phyloP scores from a whole-genome alignment of 2,797 vertebrate species.

The Pelobates cultripes region DNA sequence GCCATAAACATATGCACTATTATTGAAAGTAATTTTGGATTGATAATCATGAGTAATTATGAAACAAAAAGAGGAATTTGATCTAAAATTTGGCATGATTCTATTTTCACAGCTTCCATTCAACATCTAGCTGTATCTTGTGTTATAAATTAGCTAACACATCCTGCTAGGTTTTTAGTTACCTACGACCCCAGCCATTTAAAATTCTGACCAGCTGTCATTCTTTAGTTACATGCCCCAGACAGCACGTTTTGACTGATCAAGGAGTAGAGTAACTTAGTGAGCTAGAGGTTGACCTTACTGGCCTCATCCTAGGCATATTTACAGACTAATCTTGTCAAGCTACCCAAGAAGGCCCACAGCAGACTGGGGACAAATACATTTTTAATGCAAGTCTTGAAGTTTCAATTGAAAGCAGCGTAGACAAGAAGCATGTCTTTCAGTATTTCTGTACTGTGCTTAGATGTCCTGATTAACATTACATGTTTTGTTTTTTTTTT shows the following conservation, averaged over 20 bases:
- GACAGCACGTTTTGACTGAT: not conserved
- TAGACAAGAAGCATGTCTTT: not conserved
- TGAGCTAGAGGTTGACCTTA: slow-evolving; percentile 1
- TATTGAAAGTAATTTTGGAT: too few relatives aligned
- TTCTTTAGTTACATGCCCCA: not conserved
- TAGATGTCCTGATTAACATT: too few relatives aligned
- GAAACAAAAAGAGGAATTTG: too few relatives aligned
- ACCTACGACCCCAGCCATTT: not conserved
- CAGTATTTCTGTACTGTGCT: too few relatives aligned
- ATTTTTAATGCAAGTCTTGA: not conserved
- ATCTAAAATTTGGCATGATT: too few relatives aligned
- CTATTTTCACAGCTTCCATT: too few relatives aligned
- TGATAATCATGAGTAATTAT: too few relatives aligned
- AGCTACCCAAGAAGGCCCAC: not conserved
- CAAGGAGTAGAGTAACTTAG: not conserved
- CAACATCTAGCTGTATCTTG: not conserved
- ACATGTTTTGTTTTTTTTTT: too few relatives aligned
- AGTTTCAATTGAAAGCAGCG: not conserved
- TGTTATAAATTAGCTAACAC: not conserved
- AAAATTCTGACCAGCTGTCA: not conserved
- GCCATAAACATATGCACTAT: too few relatives aligned
- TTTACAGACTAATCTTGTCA: slow-evolving; percentile 33
- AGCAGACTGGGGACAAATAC: not conserved
- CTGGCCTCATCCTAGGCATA: not conserved
- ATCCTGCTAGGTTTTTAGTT: not conserved